Conservation (phyloP, 2,113 vertebrate genomes). For the Trogon surrucura region DNA sequence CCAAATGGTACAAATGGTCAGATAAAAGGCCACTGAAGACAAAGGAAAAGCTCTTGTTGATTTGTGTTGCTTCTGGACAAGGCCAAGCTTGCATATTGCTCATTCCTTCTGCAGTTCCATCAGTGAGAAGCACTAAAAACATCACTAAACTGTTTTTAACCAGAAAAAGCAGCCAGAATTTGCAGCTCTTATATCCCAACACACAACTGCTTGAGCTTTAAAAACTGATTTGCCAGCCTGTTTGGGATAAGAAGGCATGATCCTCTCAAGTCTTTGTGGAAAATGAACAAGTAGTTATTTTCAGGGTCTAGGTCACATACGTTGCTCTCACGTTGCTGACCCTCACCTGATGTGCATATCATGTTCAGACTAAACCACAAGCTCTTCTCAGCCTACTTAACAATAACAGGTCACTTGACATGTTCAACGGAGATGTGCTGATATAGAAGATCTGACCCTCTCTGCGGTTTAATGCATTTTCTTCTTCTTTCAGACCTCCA, state of each 20-base stretch:
- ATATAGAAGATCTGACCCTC: neutral
- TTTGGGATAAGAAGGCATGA: neutral
- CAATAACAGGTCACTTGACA: neutral
- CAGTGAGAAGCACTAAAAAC: neutral
- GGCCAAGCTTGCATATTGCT: neutral
- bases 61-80: neutral
- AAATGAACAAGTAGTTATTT: neutral
- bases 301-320: neutral
- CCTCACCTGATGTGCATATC: neutral
- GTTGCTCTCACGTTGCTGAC: neutral
- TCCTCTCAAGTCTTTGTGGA: neutral
- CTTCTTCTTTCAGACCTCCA: neutral
- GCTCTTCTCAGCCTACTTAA: neutral
- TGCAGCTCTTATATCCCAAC: neutral
- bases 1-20: neutral
- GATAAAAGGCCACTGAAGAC: neutral
- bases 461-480: neutral
- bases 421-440: neutral
- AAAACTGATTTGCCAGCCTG: neutral
- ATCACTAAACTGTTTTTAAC: neutral
- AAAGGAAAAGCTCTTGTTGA: neutral
- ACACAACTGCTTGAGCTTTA: neutral
- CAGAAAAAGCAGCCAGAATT: neutral
- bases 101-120: neutral
- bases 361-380: neutral